A percentile compares a stretch with the other conserved stretches of the same genome.
Evolutionary conservation across 2,797 vertebrate species (phyloP).

Genomic region (Gobionotothen gibberifrons): DNA sequence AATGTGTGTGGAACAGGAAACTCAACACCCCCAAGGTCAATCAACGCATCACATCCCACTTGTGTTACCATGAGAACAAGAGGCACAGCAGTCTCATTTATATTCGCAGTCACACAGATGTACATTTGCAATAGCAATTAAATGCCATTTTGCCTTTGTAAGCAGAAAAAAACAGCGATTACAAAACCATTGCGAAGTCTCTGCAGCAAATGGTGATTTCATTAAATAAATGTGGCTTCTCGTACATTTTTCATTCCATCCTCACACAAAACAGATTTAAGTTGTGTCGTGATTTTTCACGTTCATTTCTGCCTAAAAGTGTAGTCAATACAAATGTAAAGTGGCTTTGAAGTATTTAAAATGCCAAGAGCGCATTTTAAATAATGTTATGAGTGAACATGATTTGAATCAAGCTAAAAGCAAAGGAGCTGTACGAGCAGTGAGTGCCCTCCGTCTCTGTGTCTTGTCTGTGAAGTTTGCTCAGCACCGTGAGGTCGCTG

Average conservation of each 20-base stretch:
- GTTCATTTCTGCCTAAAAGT: slow-evolving; percentile 47
- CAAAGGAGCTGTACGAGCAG: slow-evolving; percentile 45
- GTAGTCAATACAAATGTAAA: slow-evolving; percentile 55
- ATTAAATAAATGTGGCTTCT: slow-evolving; percentile 44
- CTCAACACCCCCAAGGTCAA: slow-evolving; percentile 77
- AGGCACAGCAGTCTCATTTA: slow-evolving; percentile 73
- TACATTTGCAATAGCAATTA: slow-evolving; percentile 81
- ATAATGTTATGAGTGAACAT: slow-evolving; percentile 67
- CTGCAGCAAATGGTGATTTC: slow-evolving; percentile 45
- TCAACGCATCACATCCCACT: slow-evolving; percentile 73
- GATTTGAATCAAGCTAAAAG: slow-evolving; percentile 71
- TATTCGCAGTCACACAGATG: slow-evolving; percentile 81
- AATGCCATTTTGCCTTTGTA: slow-evolving; percentile 75
- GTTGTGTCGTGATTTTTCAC: slow-evolving; percentile 48
- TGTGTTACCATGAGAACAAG: slow-evolving; percentile 85
- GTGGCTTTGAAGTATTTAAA: slow-evolving; percentile 59
- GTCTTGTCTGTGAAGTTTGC: slow-evolving; percentile 53
- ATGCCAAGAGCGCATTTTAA: slow-evolving; percentile 61
- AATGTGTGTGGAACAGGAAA: slow-evolving; percentile 55
- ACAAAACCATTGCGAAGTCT: slow-evolving; percentile 47
- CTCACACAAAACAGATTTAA: slow-evolving; percentile 44
- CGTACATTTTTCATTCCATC: slow-evolving; percentile 57
- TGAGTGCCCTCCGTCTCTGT: slow-evolving; percentile 60
- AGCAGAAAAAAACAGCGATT: slow-evolving; percentile 52
- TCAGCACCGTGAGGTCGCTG: slow-evolving; percentile 45